Conservation (phyloP, 2,888 invertebrate species). For the Heliconius sara region DNA sequence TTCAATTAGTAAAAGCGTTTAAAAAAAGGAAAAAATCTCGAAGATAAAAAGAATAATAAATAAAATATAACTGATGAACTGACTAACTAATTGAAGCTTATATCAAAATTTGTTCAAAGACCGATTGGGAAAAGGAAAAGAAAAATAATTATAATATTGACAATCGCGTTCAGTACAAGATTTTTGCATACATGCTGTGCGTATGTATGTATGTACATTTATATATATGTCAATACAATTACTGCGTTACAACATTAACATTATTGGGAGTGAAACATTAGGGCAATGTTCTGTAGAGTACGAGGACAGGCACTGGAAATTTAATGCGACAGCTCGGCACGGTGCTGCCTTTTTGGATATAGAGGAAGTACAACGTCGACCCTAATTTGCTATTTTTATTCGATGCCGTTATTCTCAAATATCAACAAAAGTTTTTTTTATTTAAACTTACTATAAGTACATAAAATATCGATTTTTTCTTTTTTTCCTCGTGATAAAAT, state of each 20-base stretch:
- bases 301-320: conserved; percentile 41
- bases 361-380: conserved; percentile 47
- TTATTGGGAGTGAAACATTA: conserved; percentile 14
- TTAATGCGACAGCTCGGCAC: conserved; percentile 45
- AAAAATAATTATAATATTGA: no score
- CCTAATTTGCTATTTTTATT: conserved; percentile 28
- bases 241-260: background rate
- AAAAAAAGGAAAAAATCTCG: no score
- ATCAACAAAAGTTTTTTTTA: background rate
- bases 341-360: conserved; percentile 42
- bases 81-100: no score
- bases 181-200: background rate
- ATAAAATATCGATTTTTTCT: background rate
- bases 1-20: no score
- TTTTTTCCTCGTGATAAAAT: no score
- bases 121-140: no score
- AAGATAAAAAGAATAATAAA: no score
- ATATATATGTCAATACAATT: conserved; percentile 1
- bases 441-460: background rate
- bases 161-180: no score
- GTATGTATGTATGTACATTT: background rate
- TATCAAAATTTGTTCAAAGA: no score
- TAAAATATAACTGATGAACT: no score
- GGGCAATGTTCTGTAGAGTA: background rate
- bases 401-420: conserved; percentile 3